Evolutionary conservation across 2,113 vertebrate species (phyloP).

Genomic region (Notarius lentiginosus): DNA sequence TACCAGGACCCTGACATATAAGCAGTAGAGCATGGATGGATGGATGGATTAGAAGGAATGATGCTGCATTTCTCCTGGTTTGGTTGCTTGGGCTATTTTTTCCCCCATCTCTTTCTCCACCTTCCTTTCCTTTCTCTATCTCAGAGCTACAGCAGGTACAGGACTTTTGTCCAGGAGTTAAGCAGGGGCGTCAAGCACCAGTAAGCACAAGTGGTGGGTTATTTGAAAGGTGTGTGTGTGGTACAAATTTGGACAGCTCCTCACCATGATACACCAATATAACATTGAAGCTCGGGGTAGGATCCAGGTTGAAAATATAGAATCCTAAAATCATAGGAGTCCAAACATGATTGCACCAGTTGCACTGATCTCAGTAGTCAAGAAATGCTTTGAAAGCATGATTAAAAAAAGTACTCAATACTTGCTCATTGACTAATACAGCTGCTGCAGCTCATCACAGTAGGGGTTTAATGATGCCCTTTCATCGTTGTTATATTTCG

Average conservation of each 20-base stretch:
- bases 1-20: no score
- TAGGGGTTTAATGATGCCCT: neutral
- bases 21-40: no score
- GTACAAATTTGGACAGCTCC: neutral
- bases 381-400: neutral
- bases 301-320: neutral
- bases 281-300: neutral
- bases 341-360: neutral
- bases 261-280: neutral
- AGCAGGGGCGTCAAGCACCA: neutral
- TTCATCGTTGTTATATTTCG: neutral
- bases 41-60: neutral
- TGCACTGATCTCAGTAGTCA: neutral
- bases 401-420: neutral
- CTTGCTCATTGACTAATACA: neutral
- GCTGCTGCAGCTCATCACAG: neutral
- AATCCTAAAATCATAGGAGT: neutral
- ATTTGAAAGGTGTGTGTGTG: neutral
- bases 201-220: neutral
- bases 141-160: neutral
- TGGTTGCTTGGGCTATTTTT: neutral
- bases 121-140: neutral
- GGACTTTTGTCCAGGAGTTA: neutral
- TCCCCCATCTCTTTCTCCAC: neutral
- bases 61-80: neutral